These are phyloP conservation scores for Setophaga kirtlandii DNA, from an alignment of 2,113 vertebrate species.

Conservation along the genomic window DNA sequence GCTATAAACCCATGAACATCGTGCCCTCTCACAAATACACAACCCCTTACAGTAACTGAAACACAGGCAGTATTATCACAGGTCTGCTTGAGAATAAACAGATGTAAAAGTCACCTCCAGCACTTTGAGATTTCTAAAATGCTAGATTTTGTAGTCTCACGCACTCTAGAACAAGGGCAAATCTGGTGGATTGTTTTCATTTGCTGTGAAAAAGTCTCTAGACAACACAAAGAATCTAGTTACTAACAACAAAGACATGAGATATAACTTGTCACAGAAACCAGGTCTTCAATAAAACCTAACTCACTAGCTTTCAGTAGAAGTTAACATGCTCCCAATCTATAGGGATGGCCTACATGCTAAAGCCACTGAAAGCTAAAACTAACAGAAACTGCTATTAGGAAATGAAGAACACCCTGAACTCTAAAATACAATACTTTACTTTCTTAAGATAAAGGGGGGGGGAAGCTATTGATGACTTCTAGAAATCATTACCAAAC, in stretches of 20 bases:
- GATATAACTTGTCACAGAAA: not conserved
- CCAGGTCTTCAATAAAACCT: not conserved
- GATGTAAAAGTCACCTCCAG: not conserved
- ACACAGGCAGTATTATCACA: not conserved
- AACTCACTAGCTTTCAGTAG: not conserved
- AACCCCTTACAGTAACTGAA: not conserved
- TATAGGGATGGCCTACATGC: rapidly evolving
- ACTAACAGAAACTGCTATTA: not conserved
- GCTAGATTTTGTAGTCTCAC: not conserved
- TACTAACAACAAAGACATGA: not conserved
- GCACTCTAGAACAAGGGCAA: not conserved
- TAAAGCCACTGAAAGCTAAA: not conserved
- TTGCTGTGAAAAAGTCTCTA: not conserved
- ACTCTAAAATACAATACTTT: not conserved
- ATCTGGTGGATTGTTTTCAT: not conserved
- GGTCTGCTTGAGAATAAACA: not conserved
- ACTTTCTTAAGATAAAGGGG: not conserved
- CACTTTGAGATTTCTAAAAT: not conserved
- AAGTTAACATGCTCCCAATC: not conserved
- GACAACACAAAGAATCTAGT: not conserved
- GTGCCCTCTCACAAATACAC: not conserved
- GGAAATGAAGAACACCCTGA: not conserved
- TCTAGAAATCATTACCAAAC: not conserved
- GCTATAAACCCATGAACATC: not conserved
- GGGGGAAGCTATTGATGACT: not conserved